A percentile compares a stretch with the other conserved stretches of the same genome.
phyloP scores from a whole-genome alignment of 2,888 invertebrate species.

The Lottia gigantea region DNA sequence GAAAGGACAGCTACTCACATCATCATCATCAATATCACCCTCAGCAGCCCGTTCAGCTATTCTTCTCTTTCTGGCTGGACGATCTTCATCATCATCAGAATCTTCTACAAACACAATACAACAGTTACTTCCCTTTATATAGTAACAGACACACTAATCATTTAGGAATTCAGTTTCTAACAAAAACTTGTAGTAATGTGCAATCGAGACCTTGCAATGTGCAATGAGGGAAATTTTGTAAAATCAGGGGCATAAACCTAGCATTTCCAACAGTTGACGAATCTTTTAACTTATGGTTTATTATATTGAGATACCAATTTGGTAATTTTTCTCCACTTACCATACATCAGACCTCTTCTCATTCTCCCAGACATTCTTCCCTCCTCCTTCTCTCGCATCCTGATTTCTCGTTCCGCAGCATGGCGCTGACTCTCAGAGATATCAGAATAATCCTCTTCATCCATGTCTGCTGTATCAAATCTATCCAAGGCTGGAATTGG shows the following conservation, averaged over 20 bases:
- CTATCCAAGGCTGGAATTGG: constrained; percentile 94
- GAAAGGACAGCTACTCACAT: constrained; percentile 69
- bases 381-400: constrained; percentile 80
- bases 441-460: constrained; percentile 82
- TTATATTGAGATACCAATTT: too few species aligned
- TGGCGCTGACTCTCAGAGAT: constrained; percentile 87
- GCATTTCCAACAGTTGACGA: too few species aligned
- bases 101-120: constrained; percentile 73
- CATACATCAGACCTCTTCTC: constrained; percentile 89
- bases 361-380: constrained; percentile 71
- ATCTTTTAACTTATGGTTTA: too few species aligned
- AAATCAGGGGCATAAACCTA: too few species aligned
- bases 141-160: not conserved
- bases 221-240: too few species aligned
- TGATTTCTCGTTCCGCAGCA: constrained; percentile 91
- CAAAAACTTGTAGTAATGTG: too few species aligned
- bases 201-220: too few species aligned
- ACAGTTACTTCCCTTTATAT: not conserved
- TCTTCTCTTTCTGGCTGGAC: constrained; percentile 74
- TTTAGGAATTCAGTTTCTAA: too few species aligned
- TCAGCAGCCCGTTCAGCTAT: constrained; percentile 89
- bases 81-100: constrained; percentile 83
- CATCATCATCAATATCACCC: constrained; percentile 81
- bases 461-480: constrained; percentile 87
- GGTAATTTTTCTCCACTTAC: constrained; percentile 67